phyloP scores from a whole-genome alignment of 2,888 invertebrate genomes.

The Dryocosmus kuriphilus region DNA sequence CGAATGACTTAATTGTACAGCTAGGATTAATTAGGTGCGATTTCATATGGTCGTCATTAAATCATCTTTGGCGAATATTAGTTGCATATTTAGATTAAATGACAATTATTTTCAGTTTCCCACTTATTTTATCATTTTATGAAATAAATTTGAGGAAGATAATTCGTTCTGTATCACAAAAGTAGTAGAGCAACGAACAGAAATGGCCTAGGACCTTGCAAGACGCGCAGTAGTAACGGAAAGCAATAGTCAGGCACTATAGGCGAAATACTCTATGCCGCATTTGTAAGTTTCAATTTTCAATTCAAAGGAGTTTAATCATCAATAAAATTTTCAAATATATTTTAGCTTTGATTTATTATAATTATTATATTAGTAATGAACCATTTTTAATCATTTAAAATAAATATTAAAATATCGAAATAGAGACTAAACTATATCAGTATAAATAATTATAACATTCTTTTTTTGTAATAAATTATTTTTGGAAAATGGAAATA shows the following conservation, averaged over 20 bases:
- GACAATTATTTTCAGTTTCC: not conserved
- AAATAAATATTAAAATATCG: too few species aligned
- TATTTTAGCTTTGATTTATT: too few species aligned
- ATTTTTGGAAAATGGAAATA: not conserved
- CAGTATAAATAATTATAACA: too few species aligned
- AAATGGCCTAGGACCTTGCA: not conserved
- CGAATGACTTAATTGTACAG: constrained; percentile 36
- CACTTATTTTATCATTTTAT: not conserved
- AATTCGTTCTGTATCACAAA: not conserved
- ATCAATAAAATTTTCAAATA: not conserved
- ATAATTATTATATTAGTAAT: too few species aligned
- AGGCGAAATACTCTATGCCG: not conserved
- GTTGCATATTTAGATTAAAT: not conserved
- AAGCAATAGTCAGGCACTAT: constrained; percentile 6
- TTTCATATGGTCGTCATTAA: constrained; percentile 38
- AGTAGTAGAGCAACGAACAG: not conserved
- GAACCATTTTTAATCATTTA: not conserved
- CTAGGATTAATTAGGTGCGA: constrained; percentile 18
- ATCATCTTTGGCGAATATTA: not conserved
- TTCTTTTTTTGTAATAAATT: not conserved
- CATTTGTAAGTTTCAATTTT: not conserved
- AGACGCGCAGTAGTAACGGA: constrained; percentile 17
- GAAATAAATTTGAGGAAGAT: not conserved
- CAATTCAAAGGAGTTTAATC: not conserved
- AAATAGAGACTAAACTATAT: too few species aligned